These are phyloP conservation scores for Archaeoteleia sp. DNA, from an alignment of 2,888 invertebrate species.

Conservation along the genomic window DNA sequence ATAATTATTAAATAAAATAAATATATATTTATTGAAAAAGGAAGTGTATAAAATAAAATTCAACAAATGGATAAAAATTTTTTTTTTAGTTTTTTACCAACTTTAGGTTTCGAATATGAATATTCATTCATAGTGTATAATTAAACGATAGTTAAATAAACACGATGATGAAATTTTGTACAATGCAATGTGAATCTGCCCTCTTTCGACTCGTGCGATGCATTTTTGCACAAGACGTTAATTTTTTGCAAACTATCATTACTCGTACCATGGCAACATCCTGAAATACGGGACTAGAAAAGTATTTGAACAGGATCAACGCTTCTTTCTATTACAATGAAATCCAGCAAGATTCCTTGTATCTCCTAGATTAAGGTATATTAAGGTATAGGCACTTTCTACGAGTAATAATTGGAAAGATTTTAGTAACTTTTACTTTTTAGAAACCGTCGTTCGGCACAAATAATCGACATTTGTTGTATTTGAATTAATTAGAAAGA, in stretches of 20 bases:
- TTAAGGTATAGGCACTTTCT: constrained; percentile 75
- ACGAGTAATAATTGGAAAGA: constrained; percentile 64
- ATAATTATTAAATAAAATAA: no score
- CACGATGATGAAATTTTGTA: no score
- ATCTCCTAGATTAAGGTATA: constrained; percentile 63
- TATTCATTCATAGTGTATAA: no score
- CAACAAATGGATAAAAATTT: no score
- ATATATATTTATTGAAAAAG: no score
- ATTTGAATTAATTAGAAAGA: constrained; percentile 11
- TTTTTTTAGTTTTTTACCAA: no score
- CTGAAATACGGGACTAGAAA: constrained; percentile 57
- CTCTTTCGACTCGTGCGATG: no score
- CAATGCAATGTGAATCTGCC: no score
- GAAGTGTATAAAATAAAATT: no score
- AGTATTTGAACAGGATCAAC: constrained; percentile 41
- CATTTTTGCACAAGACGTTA: constrained; percentile 23
- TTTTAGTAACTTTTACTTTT: constrained; percentile 36
- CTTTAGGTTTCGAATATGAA: no score
- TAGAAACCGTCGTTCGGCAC: constrained; percentile 18
- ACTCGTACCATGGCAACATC: constrained; percentile 61
- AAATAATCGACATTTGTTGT: constrained; percentile 33
- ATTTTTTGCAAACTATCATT: constrained; percentile 57
- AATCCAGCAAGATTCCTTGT: constrained; percentile 28
- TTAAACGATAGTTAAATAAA: no score
- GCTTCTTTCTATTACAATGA: constrained; percentile 30